Base-by-base conservation (phyloP, 2,888 invertebrate genomes). In the Dicyrtoma fusca region DNA sequence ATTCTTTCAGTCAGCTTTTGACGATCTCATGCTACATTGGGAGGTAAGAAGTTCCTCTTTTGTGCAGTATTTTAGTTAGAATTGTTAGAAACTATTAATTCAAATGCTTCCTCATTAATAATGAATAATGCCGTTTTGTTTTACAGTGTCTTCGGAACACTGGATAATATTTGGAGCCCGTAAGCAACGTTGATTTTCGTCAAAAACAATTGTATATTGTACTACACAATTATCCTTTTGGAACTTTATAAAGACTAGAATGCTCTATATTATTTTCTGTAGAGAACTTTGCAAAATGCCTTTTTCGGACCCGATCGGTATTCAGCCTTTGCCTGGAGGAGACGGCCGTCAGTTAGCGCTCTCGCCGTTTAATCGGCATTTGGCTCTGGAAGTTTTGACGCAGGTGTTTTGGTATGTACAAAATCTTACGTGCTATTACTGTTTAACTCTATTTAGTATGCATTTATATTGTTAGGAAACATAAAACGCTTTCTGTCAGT, bases 371-470 rank as follows among this genome's bases (percentile, higher is more conserved):
- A 68, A 74, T 17, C 73, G 70, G 2, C 71, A 72, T 45, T 51
- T 77, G 42, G 74, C 74, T 10, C 66, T 72, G 44, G 71, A 73
- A 34, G 61, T 75, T 21, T 49, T 77, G 3, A 69, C 71, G 0
- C 72, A 77, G 17, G 74, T 77, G 55, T 66, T 77, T 21, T 77
- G 77, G 77, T 77, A 69, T 10, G 42, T n/a, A n/a, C n/a, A n/a
- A n/a, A n/a, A n/a, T n/a, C n/a, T n/a, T n/a, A n/a, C n/a, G n/a
- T n/a, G n/a, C n/a, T n/a, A n/a, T n/a, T n/a, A n/a, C n/a, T n/a
- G n/a, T 49, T 49, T 49, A n/a, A 49, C 17, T n/a, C n/a, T n/a
- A n/a, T n/a, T n/a, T n/a, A n/a, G n/a, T n/a, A n/a, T n/a, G n/a
- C n/a, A n/a, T n/a, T n/a, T n/a, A n/a, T n/a, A n/a, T n/a, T n/a